phyloP scores from a whole-genome alignment of 92 coral and sea anemone genomes.

The Epizoanthus stellaris region DNA sequence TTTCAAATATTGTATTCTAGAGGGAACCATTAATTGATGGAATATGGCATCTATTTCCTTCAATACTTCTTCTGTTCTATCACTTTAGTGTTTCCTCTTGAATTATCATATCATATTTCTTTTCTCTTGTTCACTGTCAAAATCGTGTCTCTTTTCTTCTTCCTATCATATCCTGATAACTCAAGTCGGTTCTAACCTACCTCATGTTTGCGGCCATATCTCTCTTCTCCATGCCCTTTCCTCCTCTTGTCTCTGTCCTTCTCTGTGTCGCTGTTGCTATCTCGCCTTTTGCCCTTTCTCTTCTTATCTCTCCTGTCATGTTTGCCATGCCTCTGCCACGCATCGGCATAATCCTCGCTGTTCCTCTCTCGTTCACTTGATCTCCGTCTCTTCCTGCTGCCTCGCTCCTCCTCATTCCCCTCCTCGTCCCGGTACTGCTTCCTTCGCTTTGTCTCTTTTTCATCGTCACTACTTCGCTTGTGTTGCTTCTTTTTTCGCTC shows the following conservation, averaged over 20 bases:
- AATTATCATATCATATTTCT: too few species aligned
- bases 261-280: constrained; percentile 6
- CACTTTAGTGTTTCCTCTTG: too few species aligned
- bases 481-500: constrained; percentile 49
- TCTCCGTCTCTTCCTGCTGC: constrained; percentile 24
- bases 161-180: too few species aligned
- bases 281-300: constrained; percentile 20
- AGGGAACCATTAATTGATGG: too few species aligned
- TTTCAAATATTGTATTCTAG: too few species aligned
- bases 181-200: not conserved
- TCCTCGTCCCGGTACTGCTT: constrained; percentile 2
- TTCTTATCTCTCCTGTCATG: constrained; percentile 1
- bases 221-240: constrained; percentile 6
- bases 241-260: constrained; percentile 19
- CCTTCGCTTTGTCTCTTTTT: not conserved
- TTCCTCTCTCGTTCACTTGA: constrained; percentile 21
- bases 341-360: constrained; percentile 35
- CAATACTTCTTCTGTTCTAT: too few species aligned
- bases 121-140: too few species aligned
- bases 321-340: constrained; percentile 21
- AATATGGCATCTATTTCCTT: too few species aligned
- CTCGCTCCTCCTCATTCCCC: constrained; percentile 10
- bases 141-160: too few species aligned
- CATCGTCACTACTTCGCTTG: constrained; percentile 44
- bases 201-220: constrained; percentile 6